Conservation (phyloP, 2,113 vertebrate species). For the Microtus pennsylvanicus region DNA sequence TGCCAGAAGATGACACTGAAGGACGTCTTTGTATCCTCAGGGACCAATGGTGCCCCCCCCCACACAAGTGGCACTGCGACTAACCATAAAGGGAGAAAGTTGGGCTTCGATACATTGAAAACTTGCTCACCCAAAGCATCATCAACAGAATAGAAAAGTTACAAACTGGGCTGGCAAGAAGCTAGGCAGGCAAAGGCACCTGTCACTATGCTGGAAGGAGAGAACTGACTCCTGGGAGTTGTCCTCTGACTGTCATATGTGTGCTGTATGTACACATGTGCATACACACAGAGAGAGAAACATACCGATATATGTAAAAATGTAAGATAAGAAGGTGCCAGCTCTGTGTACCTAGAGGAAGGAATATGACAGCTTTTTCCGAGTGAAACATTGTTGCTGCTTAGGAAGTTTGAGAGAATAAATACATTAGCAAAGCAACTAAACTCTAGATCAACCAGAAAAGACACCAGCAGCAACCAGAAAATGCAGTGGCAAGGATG, state of each 20-base stretch:
- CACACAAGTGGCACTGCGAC: not conserved
- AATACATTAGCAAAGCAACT: not conserved
- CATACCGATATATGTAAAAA: not conserved
- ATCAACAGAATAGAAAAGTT: too few species aligned
- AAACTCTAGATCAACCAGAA: not conserved
- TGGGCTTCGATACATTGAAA: not conserved
- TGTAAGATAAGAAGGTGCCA: not conserved
- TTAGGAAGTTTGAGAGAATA: not conserved
- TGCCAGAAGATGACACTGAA: not conserved
- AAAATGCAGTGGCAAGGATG: rapidly evolving
- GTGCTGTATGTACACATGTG: not conserved
- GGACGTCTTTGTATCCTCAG: rapidly evolving
- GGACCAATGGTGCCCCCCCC: too few species aligned
- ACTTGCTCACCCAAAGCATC: not conserved
- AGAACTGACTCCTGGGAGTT: not conserved
- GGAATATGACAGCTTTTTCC: not conserved
- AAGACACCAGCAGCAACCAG: not conserved
- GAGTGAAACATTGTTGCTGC: not conserved
- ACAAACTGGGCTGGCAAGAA: not conserved
- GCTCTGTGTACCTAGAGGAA: not conserved
- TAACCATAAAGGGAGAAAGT: not conserved
- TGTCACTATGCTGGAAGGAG: not conserved
- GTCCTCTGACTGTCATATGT: not conserved
- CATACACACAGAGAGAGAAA: not conserved
- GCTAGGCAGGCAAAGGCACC: not conserved